Evolutionary conservation across 2,113 vertebrate genomes (phyloP).

Genomic region (Ailurus styani): DNA sequence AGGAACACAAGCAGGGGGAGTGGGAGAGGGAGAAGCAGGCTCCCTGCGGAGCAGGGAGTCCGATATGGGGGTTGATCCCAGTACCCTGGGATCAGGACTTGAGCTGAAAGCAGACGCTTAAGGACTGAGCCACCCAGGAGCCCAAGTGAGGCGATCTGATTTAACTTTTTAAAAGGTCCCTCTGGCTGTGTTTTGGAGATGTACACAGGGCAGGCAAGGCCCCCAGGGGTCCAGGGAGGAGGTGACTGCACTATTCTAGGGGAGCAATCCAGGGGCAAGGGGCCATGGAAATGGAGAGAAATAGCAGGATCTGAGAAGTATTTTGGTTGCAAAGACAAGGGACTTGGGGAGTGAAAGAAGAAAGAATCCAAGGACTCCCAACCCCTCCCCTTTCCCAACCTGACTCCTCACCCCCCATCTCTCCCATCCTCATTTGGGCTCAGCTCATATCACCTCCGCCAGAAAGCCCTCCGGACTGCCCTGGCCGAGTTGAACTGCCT

Average conservation of each 20-base stretch:
- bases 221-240: not conserved
- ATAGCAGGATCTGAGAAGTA: not conserved
- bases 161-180: not conserved
- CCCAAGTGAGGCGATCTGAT: not conserved
- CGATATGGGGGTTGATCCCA: accelerated
- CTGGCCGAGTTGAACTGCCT: not conserved
- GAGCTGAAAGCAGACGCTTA: no score
- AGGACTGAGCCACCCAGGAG: no score
- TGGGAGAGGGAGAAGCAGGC: no score
- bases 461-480: not conserved
- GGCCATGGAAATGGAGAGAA: not conserved
- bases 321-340: not conserved
- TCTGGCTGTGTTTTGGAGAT: not conserved
- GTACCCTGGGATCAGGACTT: no score
- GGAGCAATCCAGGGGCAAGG: not conserved
- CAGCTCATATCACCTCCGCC: not conserved
- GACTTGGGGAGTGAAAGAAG: not conserved
- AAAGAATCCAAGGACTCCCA: not conserved
- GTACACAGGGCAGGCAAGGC: not conserved
- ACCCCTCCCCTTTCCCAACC: not conserved
- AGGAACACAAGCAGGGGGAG: no score
- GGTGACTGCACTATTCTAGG: not conserved
- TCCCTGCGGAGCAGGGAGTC: no score
- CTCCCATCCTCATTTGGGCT: no score
- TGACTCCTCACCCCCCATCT: not conserved